Conservation (phyloP, 2,888 invertebrate species). For the Argyresthia albistria region DNA sequence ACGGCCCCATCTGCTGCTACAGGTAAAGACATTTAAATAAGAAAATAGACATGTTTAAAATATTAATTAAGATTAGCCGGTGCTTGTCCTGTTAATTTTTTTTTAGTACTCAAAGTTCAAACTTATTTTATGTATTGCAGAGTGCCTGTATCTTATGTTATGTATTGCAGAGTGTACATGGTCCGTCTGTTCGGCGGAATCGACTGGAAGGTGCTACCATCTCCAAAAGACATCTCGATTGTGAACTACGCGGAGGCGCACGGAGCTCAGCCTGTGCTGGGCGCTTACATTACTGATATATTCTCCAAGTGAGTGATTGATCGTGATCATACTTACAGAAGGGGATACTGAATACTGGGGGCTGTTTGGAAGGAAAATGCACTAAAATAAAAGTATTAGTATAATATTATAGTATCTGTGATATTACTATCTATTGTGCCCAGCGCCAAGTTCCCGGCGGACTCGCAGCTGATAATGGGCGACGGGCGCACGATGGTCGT, state of each 20-base stretch:
- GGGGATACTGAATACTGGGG: too few relatives aligned
- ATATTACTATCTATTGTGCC: slow-evolving; percentile 10
- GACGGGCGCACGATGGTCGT: slow-evolving; percentile 66
- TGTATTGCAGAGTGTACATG: slow-evolving; percentile 79
- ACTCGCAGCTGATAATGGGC: slow-evolving; percentile 81
- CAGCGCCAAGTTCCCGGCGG: slow-evolving; percentile 71
- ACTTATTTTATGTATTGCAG: too few relatives aligned
- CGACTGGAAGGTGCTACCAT: slow-evolving; percentile 76
- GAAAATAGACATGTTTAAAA: too few relatives aligned
- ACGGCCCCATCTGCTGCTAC: slow-evolving; percentile 91
- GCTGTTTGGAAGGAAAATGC: too few relatives aligned
- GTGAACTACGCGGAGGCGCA: slow-evolving; percentile 83
- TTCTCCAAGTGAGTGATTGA: slow-evolving; percentile 76
- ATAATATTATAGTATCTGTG: too few relatives aligned
- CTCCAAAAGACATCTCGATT: slow-evolving; percentile 79
- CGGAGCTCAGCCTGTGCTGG: slow-evolving; percentile 71
- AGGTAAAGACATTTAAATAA: slow-evolving; percentile 55
- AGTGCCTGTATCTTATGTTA: too few relatives aligned
- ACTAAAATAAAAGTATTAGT: too few relatives aligned
- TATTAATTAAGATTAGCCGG: too few relatives aligned
- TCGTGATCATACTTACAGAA: too few relatives aligned
- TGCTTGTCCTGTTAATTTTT: too few relatives aligned
- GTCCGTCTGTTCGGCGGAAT: slow-evolving; percentile 77
- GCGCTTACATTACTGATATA: slow-evolving; percentile 89
- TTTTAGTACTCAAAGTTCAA: too few relatives aligned